Conservation (phyloP, 30 jellyfish, hydroid and myxozoan species). For the Aurelia sp. region DNA sequence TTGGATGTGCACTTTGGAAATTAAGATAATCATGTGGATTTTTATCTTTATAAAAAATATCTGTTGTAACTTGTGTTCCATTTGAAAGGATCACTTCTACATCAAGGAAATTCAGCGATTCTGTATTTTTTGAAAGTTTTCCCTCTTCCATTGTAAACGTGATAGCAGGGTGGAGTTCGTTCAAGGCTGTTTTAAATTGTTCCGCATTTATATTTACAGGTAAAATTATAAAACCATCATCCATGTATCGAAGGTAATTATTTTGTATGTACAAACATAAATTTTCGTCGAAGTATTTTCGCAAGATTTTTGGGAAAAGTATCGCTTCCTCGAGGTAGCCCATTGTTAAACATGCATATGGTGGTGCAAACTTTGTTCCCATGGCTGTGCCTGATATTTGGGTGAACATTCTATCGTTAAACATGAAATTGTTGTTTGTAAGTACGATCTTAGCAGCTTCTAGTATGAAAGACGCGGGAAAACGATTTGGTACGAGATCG, state of each 20-base stretch:
- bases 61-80: neutral
- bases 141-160: conserved; percentile 23
- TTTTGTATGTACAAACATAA: neutral
- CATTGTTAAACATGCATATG: conserved; percentile 23
- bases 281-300: neutral
- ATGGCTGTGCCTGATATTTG: conserved; percentile 26
- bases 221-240: conserved; percentile 26
- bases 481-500: conserved; percentile 22
- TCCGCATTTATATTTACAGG: neutral
- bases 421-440: conserved; percentile 11
- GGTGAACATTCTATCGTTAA: conserved; percentile 6
- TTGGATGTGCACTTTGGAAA: conserved; percentile 31
- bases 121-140: neutral
- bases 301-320: neutral
- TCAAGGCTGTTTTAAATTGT: conserved; percentile 6
- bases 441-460: conserved; percentile 9
- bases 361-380: conserved; percentile 36
- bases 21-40: conserved; percentile 44
- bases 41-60: conserved; percentile 28
- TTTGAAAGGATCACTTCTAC: conserved; percentile 17
- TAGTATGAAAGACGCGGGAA: conserved; percentile 1
- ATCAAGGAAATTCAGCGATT: conserved; percentile 21
- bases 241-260: conserved; percentile 9
- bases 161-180: conserved; percentile 30
- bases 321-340: conserved; percentile 16